Evolutionary conservation across 2,797 vertebrate genomes (phyloP).

Genomic region (Lacerta bilineata): DNA sequence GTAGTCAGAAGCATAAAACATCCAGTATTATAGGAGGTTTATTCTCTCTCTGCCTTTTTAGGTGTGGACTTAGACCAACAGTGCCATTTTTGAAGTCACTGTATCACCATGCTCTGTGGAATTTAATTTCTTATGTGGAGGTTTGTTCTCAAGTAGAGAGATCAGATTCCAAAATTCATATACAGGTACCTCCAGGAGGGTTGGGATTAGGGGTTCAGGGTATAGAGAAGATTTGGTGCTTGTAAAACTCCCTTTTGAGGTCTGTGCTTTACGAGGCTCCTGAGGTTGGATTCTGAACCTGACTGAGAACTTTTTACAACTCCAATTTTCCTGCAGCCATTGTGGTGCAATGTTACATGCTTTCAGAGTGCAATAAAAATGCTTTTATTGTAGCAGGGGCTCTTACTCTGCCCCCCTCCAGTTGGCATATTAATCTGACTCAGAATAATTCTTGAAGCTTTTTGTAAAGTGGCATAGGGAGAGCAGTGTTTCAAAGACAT

Average conservation of each 20-base stretch:
- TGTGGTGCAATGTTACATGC: background rate
- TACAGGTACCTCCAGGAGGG: background rate
- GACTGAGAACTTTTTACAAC: background rate
- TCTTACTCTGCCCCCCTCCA: background rate
- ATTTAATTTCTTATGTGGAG: background rate
- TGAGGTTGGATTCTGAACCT: background rate
- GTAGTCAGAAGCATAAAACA: too few species aligned
- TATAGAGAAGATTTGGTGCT: background rate
- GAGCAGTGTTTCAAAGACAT: conserved; percentile 20
- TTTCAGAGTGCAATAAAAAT: conserved; percentile 3
- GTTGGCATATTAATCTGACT: conserved; percentile 28
- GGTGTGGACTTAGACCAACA: background rate
- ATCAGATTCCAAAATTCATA: background rate
- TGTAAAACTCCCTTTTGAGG: background rate
- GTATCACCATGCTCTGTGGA: background rate
- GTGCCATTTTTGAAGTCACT: background rate
- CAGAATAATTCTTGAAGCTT: conserved; percentile 18
- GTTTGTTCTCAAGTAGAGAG: background rate
- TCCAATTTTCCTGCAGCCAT: background rate
- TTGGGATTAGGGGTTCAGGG: too few species aligned
- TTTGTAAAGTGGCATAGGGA: conserved; percentile 10
- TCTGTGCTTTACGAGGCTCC: background rate
- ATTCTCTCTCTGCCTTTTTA: background rate
- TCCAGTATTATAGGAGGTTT: background rate
- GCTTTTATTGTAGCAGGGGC: background rate